phyloP scores from a whole-genome alignment of 2,113 vertebrate species.

The Amazona vittata region DNA sequence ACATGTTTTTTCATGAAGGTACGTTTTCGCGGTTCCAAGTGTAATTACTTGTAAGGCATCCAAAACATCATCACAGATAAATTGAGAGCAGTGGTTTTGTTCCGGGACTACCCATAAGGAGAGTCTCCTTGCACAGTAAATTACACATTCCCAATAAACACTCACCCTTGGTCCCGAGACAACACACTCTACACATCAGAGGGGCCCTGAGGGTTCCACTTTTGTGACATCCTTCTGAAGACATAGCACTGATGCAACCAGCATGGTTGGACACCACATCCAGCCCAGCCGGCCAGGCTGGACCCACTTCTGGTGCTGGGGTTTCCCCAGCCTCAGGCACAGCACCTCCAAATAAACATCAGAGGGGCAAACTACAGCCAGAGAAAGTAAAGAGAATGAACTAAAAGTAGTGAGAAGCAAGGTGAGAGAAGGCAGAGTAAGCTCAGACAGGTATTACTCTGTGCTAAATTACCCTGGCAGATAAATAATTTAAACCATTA shows the following conservation, averaged over 20 bases:
- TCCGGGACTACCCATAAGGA: no score
- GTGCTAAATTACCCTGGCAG: not conserved
- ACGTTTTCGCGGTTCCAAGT: rapidly evolving
- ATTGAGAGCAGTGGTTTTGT: not conserved
- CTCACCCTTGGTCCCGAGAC: not conserved
- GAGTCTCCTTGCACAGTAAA: not conserved
- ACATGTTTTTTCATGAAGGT: not conserved
- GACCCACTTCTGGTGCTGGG: rapidly evolving
- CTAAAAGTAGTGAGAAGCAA: no score
- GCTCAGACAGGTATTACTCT: not conserved
- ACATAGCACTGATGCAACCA: rapidly evolving
- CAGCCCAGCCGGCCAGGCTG: not conserved
- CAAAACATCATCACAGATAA: not conserved
- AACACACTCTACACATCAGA: not conserved
- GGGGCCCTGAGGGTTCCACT: not conserved
- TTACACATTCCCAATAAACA: not conserved
- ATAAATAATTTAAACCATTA: not conserved
- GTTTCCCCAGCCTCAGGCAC: rapidly evolving
- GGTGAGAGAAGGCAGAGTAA: not conserved
- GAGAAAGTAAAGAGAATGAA: not conserved
- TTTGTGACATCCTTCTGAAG: no score
- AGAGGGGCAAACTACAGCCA: rapidly evolving
- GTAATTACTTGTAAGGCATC: not conserved
- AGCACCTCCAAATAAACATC: not conserved
- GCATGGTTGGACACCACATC: not conserved